Evolutionary conservation across 2,797 vertebrate species (phyloP).

Genomic region (Enoplosus armatus): DNA sequence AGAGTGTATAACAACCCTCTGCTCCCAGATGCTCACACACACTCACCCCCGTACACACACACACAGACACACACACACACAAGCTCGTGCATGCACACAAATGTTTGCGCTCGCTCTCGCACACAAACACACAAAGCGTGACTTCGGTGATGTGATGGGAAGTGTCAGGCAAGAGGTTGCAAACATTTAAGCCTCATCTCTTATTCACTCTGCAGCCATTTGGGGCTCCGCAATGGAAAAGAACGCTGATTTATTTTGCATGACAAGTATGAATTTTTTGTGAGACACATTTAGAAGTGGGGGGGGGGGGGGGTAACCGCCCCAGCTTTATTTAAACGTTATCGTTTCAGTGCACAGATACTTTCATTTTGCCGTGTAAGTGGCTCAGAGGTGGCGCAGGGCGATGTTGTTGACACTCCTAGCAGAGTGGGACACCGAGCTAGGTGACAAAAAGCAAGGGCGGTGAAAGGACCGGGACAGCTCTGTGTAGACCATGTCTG

Average conservation of each 20-base stretch:
- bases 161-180: constrained; percentile 86
- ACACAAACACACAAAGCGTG: constrained; percentile 50
- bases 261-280: constrained; percentile 88
- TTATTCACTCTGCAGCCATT: constrained; percentile 87
- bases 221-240: constrained; percentile 79
- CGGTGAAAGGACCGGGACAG: neutral
- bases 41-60: constrained; percentile 16
- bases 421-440: constrained; percentile 34
- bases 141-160: constrained; percentile 85
- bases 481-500: constrained; percentile 11
- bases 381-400: constrained; percentile 55
- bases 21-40: constrained; percentile 64
- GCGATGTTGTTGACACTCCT: constrained; percentile 67
- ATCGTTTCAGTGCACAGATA: constrained; percentile 59
- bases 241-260: constrained; percentile 84
- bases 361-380: constrained; percentile 65
- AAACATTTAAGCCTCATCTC: constrained; percentile 88
- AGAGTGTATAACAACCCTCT: constrained; percentile 72
- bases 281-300: constrained; percentile 72
- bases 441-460: constrained; percentile 44
- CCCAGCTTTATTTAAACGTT: constrained; percentile 71
- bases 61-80: constrained; percentile 13
- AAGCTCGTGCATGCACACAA: neutral
- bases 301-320: constrained; percentile 53
- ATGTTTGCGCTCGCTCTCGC: neutral